Evolutionary conservation across 1,140 invertebrate genomes (phyloP).

Genomic region (Ceratoteleas bidentatus): DNA sequence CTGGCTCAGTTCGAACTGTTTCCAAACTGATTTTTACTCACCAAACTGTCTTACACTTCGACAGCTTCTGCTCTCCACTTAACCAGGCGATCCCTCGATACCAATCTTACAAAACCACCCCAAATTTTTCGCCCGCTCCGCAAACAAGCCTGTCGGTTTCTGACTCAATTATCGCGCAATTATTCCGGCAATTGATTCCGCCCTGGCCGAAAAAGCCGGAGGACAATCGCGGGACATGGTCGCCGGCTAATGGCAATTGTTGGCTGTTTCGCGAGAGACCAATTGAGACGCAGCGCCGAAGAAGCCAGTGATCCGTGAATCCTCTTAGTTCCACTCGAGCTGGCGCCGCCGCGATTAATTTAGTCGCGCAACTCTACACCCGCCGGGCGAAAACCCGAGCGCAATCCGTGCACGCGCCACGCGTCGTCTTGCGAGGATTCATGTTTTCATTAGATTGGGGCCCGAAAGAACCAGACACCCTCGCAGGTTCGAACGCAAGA

Average conservation of each 20-base stretch:
- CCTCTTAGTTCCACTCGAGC: conserved; percentile 67
- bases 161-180: conserved; percentile 43
- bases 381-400: conserved; percentile 61
- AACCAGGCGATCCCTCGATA: no score
- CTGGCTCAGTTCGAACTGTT: no score
- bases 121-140: no score
- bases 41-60: no score
- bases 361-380: conserved; percentile 65
- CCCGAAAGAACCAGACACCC: conserved; percentile 40
- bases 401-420: conserved; percentile 69
- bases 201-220: conserved; percentile 22
- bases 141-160: conserved; percentile 6
- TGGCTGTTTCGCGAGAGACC: conserved; percentile 62
- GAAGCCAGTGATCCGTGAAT: conserved; percentile 69
- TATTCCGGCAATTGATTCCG: conserved; percentile 51
- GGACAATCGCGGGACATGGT: conserved; percentile 46
- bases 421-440: conserved; percentile 63
- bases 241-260: conserved; percentile 60
- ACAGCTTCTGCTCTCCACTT: no score
- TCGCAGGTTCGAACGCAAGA: conserved; percentile 31
- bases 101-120: no score
- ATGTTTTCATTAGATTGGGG: conserved; percentile 32
- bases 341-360: conserved; percentile 70
- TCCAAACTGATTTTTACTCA: no score
- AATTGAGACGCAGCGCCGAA: conserved; percentile 67